Base-by-base conservation (phyloP, 2,888 invertebrate genomes). In the Lithophane ornitopus region DNA sequence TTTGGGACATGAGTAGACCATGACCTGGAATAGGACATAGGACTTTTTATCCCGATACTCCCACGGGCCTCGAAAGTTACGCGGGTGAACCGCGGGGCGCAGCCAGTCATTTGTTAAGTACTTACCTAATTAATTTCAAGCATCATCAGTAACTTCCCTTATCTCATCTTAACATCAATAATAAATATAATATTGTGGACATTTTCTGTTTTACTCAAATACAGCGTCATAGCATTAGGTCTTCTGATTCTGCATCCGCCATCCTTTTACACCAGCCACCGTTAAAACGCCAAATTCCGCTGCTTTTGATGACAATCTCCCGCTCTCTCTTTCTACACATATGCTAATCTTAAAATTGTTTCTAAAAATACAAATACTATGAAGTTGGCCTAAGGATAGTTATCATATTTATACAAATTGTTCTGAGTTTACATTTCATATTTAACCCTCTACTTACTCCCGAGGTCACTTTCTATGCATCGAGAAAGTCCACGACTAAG, bases 381-480 rank as follows among this genome's bases (percentile, higher is more conserved):
- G 19, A 81, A 81, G 75, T 65, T 74, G 22, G 56, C 49, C 63
- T n/a, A 81, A 34, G 41, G 16, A 82, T 56, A 58, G 22, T 84
- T 87, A 71, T 73, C 67, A 76, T 68, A 85, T 76, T 69, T 80
- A 72, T 82, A 85, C 74, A 78, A 78, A 85, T 74, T 81, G 87
- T 66, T 76, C 63, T 26, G 61, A 63, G 88, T 85, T 87, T 87
- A 80, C 73, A 75, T 88, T 84, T 87, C 73, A 88, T 86, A 87
- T 89, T 88, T 81, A 86, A 88, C 82, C 89, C 88, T 87, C 88
- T 84, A 79, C 87, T 88, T 82, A 84, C 81, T 70, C 79, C 79
- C 67, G 88, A 86, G 89, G 89, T 87, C 89, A 84, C 87, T 88
- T 88, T 88, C 87, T 88, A 88, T 82, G 78, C 89, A 87, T 80